Conservation (phyloP, 92 coral and sea anemone species). For the Pocillopora grandis region DNA sequence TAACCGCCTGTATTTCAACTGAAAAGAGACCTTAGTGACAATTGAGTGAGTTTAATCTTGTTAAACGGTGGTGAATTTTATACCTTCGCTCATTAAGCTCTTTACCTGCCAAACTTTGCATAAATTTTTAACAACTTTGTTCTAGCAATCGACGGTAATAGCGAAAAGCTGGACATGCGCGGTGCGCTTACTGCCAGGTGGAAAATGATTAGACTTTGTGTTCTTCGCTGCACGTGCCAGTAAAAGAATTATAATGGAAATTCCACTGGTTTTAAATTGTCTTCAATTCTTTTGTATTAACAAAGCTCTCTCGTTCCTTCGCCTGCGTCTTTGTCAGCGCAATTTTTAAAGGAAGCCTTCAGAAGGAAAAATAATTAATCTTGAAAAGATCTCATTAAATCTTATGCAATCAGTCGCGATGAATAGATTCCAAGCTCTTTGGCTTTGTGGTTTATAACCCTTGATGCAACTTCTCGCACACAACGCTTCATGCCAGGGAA, state of each 20-base stretch:
- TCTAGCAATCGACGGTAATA: slow-evolving; percentile 25
- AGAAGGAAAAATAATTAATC: slow-evolving; percentile 5
- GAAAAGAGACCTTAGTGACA: neutral
- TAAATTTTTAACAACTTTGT: slow-evolving; percentile 37
- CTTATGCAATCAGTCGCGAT: slow-evolving; percentile 23
- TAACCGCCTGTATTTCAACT: neutral
- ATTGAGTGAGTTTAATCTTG: neutral
- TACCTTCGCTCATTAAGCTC: slow-evolving; percentile 37
- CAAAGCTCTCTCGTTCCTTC: slow-evolving; percentile 28
- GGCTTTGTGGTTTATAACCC: slow-evolving; percentile 73
- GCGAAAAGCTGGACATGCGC: slow-evolving; percentile 33
- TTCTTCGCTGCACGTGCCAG: slow-evolving; percentile 34
- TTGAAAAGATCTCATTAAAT: slow-evolving; percentile 9
- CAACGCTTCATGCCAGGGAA: neutral
- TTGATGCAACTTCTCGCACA: slow-evolving; percentile 54
- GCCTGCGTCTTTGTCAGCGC: slow-evolving; percentile 31
- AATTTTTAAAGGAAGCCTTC: slow-evolving; percentile 21
- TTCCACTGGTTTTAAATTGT: slow-evolving; percentile 42
- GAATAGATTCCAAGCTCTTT: slow-evolving; percentile 30
- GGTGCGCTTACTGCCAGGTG: slow-evolving; percentile 27
- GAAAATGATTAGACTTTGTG: neutral
- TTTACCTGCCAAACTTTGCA: slow-evolving; percentile 13
- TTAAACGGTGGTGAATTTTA: slow-evolving; percentile 4
- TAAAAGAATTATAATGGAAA: slow-evolving; percentile 33
- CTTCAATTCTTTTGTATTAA: slow-evolving; percentile 10